A percentile compares a stretch with the other conserved stretches of the same genome.
Conservation (phyloP, 2,113 vertebrate species). For the Choloepus hoffmanni region DNA sequence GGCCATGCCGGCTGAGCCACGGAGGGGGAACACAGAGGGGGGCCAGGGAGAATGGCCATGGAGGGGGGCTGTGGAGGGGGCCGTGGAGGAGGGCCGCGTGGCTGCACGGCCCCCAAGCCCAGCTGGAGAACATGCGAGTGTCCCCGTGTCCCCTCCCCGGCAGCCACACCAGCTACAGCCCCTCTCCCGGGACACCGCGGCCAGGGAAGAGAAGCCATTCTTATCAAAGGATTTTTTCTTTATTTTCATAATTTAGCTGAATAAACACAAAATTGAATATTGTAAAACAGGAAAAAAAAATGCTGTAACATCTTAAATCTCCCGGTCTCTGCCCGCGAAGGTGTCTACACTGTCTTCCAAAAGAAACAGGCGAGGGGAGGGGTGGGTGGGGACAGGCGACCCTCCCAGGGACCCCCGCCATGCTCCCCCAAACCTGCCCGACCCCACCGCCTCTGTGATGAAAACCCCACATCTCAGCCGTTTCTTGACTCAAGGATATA, state of each 20-base stretch:
- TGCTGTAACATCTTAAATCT: constrained; percentile 84
- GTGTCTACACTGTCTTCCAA: constrained; percentile 79
- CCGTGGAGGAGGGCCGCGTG: too few species aligned
- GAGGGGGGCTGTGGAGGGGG: too few species aligned
- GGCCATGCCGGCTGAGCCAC: too few species aligned
- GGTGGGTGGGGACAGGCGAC: rapidly evolving
- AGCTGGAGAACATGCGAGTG: too few species aligned
- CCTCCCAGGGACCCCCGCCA: neutral
- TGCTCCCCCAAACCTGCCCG: rapidly evolving
- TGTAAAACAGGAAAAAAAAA: constrained; percentile 88
- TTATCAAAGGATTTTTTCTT: constrained; percentile 90
- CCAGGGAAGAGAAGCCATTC: constrained; percentile 87
- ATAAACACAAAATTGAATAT: constrained; percentile 90
- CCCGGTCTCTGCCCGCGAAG: constrained; percentile 84
- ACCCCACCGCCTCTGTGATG: neutral
- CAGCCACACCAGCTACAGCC: neutral
- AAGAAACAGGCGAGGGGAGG: neutral
- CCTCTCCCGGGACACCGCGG: constrained; percentile 74
- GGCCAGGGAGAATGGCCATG: too few species aligned
- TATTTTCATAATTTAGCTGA: constrained; percentile 93
- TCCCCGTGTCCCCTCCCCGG: neutral
- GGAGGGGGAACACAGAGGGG: too few species aligned
- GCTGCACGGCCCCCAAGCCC: too few species aligned
- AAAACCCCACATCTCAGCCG: constrained; percentile 60
- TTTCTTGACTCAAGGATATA: constrained; percentile 74